Percentiles rank a stretch among this genome's conserved stretches.
Conservation (phyloP, 2,113 vertebrate genomes). For the Megaleporinus macrocephalus region DNA sequence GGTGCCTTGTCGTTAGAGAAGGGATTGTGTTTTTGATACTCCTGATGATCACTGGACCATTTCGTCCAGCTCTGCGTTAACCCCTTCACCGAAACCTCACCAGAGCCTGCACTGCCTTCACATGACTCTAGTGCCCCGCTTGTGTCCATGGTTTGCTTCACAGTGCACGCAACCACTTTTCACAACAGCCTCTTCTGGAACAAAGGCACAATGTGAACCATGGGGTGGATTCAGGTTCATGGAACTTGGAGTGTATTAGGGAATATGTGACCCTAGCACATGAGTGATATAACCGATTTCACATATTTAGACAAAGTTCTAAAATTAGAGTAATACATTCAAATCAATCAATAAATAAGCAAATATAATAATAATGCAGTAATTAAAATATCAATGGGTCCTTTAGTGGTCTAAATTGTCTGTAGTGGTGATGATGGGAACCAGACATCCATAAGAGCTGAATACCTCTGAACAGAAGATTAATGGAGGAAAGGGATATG, state of each 20-base stretch:
- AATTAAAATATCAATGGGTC: too few species aligned
- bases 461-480: too few species aligned
- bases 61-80: constrained; percentile 86
- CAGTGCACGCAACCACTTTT: not conserved
- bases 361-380: too few species aligned
- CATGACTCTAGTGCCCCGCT: constrained; percentile 38
- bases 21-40: constrained; percentile 86
- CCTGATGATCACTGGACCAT: constrained; percentile 82
- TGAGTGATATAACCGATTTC: too few species aligned
- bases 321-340: too few species aligned
- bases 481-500: too few species aligned
- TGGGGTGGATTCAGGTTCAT: not conserved
- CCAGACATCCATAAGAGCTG: too few species aligned
- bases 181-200: not conserved
- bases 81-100: constrained; percentile 73
- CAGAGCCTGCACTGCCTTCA: constrained; percentile 36
- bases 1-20: constrained; percentile 76
- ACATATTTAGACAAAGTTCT: too few species aligned
- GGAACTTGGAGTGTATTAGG: not conserved
- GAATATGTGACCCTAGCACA: too few species aligned
- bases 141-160: constrained; percentile 54
- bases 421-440: too few species aligned
- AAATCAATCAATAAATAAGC: too few species aligned
- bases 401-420: too few species aligned
- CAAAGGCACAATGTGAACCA: not conserved